phyloP scores from a whole-genome alignment of 2,797 vertebrate species.

The Paramormyrops hopkinsi region DNA sequence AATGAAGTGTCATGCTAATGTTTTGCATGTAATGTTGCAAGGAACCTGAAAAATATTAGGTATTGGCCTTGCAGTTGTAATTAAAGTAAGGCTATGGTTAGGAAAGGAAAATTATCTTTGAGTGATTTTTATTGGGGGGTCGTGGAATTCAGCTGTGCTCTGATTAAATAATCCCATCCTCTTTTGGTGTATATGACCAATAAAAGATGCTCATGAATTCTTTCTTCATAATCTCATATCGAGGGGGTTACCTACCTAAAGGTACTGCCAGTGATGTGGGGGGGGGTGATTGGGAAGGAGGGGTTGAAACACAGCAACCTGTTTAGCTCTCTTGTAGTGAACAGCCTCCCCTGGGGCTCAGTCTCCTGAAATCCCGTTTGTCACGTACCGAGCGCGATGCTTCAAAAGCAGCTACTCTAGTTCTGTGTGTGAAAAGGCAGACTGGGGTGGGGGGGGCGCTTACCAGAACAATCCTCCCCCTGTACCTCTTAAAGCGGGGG shows the following conservation, averaged over 20 bases:
- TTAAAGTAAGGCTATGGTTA: neutral
- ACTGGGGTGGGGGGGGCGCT: neutral
- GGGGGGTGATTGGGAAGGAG: neutral
- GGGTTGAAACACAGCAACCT: neutral
- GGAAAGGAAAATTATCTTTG: neutral
- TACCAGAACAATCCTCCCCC: neutral
- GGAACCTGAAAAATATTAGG: neutral
- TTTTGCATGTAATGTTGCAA: neutral
- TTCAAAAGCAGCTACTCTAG: neutral
- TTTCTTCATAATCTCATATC: neutral
- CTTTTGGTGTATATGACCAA: neutral
- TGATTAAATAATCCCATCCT: neutral
- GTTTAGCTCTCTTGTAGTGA: neutral
- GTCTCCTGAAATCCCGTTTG: neutral
- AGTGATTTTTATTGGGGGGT: neutral
- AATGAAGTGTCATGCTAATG: neutral
- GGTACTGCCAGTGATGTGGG: neutral
- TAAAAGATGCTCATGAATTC: neutral
- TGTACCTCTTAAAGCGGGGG: neutral
- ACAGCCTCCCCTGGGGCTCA: neutral
- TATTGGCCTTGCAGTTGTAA: neutral
- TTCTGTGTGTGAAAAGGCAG: neutral
- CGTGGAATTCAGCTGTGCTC: conserved; percentile 25
- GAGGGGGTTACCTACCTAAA: neutral
- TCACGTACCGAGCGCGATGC: neutral